Conservation (phyloP, 2,113 vertebrate species). For the Tenrec ecaudatus region DNA sequence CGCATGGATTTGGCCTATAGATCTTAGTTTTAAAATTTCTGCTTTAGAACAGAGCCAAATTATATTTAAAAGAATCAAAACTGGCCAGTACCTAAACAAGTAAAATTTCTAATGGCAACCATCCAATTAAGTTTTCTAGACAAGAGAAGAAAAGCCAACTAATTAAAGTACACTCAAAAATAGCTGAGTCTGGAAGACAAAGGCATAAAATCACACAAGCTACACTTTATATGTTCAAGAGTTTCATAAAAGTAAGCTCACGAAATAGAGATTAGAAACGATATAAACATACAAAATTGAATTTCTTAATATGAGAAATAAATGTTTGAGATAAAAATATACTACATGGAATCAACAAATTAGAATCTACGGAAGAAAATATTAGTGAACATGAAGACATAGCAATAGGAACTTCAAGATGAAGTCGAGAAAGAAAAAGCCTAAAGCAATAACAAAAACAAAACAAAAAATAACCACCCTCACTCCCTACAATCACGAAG, state of each 20-base stretch:
- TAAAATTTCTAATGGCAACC: background rate
- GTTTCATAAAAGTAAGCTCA: background rate
- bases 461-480: background rate
- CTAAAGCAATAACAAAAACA: background rate
- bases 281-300: background rate
- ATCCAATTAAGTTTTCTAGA: background rate
- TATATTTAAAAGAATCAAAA: conserved; percentile 34
- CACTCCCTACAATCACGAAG: too few relatives aligned
- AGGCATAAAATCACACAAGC: background rate
- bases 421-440: background rate
- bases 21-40: background rate
- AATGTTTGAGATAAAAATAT: background rate
- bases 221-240: background rate
- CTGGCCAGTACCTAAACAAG: background rate
- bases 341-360: background rate
- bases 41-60: background rate
- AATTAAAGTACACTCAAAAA: too few relatives aligned
- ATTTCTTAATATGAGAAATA: background rate
- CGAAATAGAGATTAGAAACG: background rate
- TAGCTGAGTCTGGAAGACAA: background rate
- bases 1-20: background rate
- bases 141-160: background rate
- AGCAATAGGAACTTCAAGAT: background rate
- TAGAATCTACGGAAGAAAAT: conserved; percentile 24
- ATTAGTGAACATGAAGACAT: background rate